These are phyloP conservation scores for Limosa lapponica DNA, from an alignment of 2,797 vertebrate genomes.

Conservation along the genomic window DNA sequence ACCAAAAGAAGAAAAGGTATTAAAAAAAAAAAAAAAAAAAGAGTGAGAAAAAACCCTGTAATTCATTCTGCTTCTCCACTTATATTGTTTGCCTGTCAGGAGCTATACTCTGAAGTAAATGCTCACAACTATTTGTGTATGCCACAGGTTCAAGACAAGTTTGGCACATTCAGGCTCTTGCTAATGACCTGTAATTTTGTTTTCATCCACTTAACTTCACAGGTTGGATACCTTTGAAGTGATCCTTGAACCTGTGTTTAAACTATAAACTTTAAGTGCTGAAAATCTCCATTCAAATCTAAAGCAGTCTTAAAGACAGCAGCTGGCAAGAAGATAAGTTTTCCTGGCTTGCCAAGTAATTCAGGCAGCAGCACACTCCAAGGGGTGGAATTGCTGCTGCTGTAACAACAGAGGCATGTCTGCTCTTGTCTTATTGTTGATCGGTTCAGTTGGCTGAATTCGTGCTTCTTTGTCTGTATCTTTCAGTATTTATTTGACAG, in stretches of 20 bases:
- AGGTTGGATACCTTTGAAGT: conserved; percentile 43
- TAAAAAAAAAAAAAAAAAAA: not conserved
- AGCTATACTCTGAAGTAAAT: not conserved
- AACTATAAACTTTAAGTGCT: conserved; percentile 46
- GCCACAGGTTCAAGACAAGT: not conserved
- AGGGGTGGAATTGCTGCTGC: conserved; percentile 1
- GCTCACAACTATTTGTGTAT: not conserved
- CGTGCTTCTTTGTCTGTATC: conserved; percentile 26
- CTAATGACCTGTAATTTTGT: conserved; percentile 12
- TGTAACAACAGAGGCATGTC: not conserved
- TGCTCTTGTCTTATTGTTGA: not conserved
- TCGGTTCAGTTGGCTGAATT: conserved; percentile 6
- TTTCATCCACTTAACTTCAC: conserved; percentile 12
- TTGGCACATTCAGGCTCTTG: not conserved
- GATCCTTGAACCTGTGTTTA: conserved; percentile 49
- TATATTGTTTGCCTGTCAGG: not conserved
- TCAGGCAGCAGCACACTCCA: not conserved
- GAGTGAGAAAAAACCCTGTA: not conserved
- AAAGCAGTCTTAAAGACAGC: conserved; percentile 37
- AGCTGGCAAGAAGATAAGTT: conserved; percentile 46
- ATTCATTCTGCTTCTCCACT: not conserved
- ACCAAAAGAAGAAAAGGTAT: not conserved
- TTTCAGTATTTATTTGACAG: conserved; percentile 63
- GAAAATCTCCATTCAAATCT: conserved; percentile 56
- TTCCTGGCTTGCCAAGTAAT: conserved; percentile 42